Evolutionary conservation across 2,113 vertebrate species (phyloP), one percentile per base, ranked within the genome.

Genomic region (Rallus limicola): DNA sequence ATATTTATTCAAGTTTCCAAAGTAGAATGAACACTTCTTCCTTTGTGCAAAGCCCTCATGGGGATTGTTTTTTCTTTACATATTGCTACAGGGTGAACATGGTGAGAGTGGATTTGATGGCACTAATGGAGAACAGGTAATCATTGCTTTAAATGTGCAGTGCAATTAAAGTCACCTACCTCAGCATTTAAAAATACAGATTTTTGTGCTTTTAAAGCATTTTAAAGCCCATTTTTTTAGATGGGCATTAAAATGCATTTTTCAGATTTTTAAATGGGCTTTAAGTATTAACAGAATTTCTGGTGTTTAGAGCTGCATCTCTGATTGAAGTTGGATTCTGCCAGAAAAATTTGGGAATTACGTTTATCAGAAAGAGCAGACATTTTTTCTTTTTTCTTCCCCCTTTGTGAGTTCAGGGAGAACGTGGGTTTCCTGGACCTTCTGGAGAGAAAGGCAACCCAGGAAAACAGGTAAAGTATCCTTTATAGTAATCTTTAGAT

Each of bases 31-130:
- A 21, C 10, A 8, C 10, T 52, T 94, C 24, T n/a, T 68, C 58
- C 31, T 19, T 28, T 79, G 15, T 18, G 75, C 18, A n/a, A 29
- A 56, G 11, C 21, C 44, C 44, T 48, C 48, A 48, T 48, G 23
- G 48, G 20, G 48, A 16, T 48, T 48, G 48, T 48, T 65, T 81
- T 23, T 46, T 16, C 68, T 89, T 46, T 46, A 46, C 44, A 9
- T 82, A 21, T 58, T 60, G 18, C 46, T 79, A 25, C 96, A 99
- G 99, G 99, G 99, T 33, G 98, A 98, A 13, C 50, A 95, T n/a
- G 99, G 98, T 80, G 98, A 98, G 20, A 46, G 97, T 60, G 98
- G 98, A 12, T 95, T 98, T 80, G 96, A 99, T 93, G 98, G 98
- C 24, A 93, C 98, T 13, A 33, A 93, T 42, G 99, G 99, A 94